Base-by-base conservation (phyloP, 1,140 invertebrate genomes). In the Cylas formicarius region DNA sequence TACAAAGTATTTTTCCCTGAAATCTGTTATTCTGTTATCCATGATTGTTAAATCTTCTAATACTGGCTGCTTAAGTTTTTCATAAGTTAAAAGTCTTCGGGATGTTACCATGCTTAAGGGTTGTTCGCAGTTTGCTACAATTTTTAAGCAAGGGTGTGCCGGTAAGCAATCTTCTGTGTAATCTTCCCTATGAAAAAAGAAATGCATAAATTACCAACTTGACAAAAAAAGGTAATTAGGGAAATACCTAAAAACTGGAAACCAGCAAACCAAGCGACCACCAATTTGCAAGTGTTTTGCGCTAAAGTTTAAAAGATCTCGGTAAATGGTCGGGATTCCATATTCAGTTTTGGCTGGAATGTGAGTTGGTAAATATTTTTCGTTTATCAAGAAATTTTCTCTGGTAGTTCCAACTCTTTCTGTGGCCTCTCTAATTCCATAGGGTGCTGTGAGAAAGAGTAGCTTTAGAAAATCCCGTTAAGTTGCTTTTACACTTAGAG, bases 341-440 rank as follows among this genome's bases (percentile, higher is more conserved):
- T 97, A 97, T 31, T 81, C 80, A n/a, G 89, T 72, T 70, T 92
- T 93, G 3, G 89, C 81, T 2, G 92, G 91, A 56, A 89, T 78
- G 59, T 91, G 87, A 29, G 74, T 73, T 0, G 69, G 61, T 48
- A 74, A 63, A 67, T 84, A 72, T 55, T 82, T 71, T 44, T 80
- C 78, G 22, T 72, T 74, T 3, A 79, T 55, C 38, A 72, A 70
- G 68, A 79, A 74, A 51, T 71, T 62, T 33, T 71, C 54, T 58
- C 74, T 72, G 55, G 77, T 63, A 32, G 80, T 78, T 51, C 89
- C 86, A 56, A 95, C 77, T 61, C 81, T 82, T 69, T 89, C 86
- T 5, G 86, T 88, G 7, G 89, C 74, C 72, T 97, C 93, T 52
- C 93, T 69, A 22, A 97, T 90, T 33, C 94, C 94, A 73, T 97